Percentiles rank a stretch among this genome's conserved stretches.
These are phyloP conservation scores for Mythimna vitellina DNA, from an alignment of 2,888 invertebrate species.

Conservation along the genomic window DNA sequence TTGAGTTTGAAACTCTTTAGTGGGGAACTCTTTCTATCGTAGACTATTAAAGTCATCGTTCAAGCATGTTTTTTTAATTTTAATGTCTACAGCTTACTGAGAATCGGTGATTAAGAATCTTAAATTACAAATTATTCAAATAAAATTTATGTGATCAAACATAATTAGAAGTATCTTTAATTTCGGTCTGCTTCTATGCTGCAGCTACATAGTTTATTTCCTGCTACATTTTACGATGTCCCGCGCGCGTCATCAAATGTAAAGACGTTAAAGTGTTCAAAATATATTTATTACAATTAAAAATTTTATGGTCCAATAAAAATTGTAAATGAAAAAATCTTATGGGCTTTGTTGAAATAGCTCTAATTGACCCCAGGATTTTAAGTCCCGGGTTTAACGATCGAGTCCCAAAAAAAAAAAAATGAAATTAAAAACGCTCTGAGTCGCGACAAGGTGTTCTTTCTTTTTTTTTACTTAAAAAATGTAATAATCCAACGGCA, in stretches of 20 bases:
- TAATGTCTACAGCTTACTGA: slow-evolving; percentile 21
- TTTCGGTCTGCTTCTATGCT: slow-evolving; percentile 55
- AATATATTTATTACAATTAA: slow-evolving; percentile 80
- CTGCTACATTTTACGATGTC: slow-evolving; percentile 72
- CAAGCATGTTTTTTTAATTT: slow-evolving; percentile 25
- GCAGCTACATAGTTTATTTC: slow-evolving; percentile 66
- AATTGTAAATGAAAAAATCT: slow-evolving; percentile 77
- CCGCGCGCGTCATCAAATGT: slow-evolving; percentile 61
- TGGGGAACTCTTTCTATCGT: slow-evolving; percentile 29
- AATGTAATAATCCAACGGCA: slow-evolving; percentile 82
- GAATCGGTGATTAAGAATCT: slow-evolving; percentile 31
- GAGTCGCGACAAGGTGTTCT: slow-evolving; percentile 76
- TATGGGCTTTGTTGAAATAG: slow-evolving; percentile 76
- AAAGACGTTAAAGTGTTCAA: slow-evolving; percentile 65
- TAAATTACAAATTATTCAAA: slow-evolving; percentile 41
- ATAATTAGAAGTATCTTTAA: slow-evolving; percentile 54
- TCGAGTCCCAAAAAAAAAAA: slow-evolving; percentile 64
- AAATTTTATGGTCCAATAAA: slow-evolving; percentile 78
- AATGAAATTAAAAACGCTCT: slow-evolving; percentile 74
- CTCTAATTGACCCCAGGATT: slow-evolving; percentile 81
- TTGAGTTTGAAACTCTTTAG: slow-evolving; percentile 43
- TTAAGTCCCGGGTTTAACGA: slow-evolving; percentile 80
- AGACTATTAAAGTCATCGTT: slow-evolving; percentile 28
- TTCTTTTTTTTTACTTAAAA: slow-evolving; percentile 74
- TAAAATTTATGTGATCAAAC: slow-evolving; percentile 44